Evolutionary conservation across 2,113 vertebrate genomes (phyloP), one percentile per base, ranked within the genome.

Genomic region (Marmota monax): DNA sequence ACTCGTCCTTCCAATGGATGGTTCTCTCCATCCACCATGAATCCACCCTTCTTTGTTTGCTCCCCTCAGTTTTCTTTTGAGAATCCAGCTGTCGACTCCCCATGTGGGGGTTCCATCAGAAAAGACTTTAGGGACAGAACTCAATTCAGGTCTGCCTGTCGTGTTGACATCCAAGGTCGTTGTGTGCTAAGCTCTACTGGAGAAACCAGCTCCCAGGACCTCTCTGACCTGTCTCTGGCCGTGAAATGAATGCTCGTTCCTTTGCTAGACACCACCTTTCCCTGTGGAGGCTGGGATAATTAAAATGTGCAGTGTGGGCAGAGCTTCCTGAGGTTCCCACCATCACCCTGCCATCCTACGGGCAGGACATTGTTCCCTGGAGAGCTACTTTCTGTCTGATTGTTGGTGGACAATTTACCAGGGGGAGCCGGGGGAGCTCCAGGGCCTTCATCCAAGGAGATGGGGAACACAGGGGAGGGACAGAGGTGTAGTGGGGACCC

Each of bases 341-440:
- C 6, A 11, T 4, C 4, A 17, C 10, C 7, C 5, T 37, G 1
- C 16, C 5, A 4, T 5, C 65, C 2, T 0, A 45, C 6, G 3
- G 13, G 25, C 20, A 65, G 27, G 27, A 53, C 29, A 20, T 39
- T 10, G 74, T 4, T 65, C 20, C 17, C 25, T 20, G 37, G 13
- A 14, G 82, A 53, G 27, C 7, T 2, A 12, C 11, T 79, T 83
- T 65, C 53, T 48, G 12, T 45, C 22, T 18, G 2, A 20, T 22
- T 16, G 18, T 65, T 14, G 1, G 1, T 3, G 63, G 14, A 77
- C 14, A 5, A 17, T 0, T 12, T 37, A 1, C 32, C 27, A n/a
- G 0, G 5, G 34, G 53, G 2, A 67, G 77, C 10, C 23, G 16
- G 3, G 39, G 0, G 29, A n/a, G 18, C 25, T 56, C 51, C 8